A percentile compares a stretch with the other conserved stretches of the same genome.
Evolutionary conservation across 2,113 vertebrate genomes (phyloP).

Genomic region (Dasyurus viverrinus): DNA sequence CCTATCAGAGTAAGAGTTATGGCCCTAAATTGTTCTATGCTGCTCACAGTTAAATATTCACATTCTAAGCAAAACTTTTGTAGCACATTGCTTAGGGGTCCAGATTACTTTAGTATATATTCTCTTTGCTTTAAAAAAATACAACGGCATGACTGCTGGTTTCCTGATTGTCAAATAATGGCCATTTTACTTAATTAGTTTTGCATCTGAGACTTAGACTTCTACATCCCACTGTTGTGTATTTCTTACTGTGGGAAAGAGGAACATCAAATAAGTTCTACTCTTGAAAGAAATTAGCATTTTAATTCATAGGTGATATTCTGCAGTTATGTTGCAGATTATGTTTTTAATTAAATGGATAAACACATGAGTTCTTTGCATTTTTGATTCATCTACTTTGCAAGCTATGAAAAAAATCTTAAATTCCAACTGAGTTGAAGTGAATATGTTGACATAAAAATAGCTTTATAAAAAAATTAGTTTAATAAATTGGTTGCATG

Average conservation of each 20-base stretch:
- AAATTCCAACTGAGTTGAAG: slow-evolving; percentile 60
- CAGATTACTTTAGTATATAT: slow-evolving; percentile 71
- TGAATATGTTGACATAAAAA: slow-evolving; percentile 57
- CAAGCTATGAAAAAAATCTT: slow-evolving; percentile 59
- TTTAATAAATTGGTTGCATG: slow-evolving; percentile 48
- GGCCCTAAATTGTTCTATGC: slow-evolving; percentile 46
- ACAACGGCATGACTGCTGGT: slow-evolving; percentile 63
- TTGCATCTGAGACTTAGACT: slow-evolving; percentile 76
- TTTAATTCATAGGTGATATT: slow-evolving; percentile 72
- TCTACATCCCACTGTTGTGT: slow-evolving; percentile 70
- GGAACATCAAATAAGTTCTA: slow-evolving; percentile 70
- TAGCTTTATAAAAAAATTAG: slow-evolving; percentile 41
- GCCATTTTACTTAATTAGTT: slow-evolving; percentile 81
- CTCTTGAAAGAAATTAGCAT: slow-evolving; percentile 76
- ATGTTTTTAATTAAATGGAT: slow-evolving; percentile 76
- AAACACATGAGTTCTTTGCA: slow-evolving; percentile 51
- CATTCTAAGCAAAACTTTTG: slow-evolving; percentile 50
- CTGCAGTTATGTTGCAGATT: slow-evolving; percentile 61
- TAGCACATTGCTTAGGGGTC: slow-evolving; percentile 53
- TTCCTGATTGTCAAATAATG: slow-evolving; percentile 77
- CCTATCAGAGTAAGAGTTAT: slow-evolving; percentile 21
- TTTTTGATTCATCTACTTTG: slow-evolving; percentile 64
- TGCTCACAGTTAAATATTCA: slow-evolving; percentile 67
- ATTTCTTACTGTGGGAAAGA: slow-evolving; percentile 76
- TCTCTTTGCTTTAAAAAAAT: slow-evolving; percentile 71